Evolutionary conservation across 2,113 vertebrate genomes (phyloP).

Genomic region (Eleginops maclovinus): DNA sequence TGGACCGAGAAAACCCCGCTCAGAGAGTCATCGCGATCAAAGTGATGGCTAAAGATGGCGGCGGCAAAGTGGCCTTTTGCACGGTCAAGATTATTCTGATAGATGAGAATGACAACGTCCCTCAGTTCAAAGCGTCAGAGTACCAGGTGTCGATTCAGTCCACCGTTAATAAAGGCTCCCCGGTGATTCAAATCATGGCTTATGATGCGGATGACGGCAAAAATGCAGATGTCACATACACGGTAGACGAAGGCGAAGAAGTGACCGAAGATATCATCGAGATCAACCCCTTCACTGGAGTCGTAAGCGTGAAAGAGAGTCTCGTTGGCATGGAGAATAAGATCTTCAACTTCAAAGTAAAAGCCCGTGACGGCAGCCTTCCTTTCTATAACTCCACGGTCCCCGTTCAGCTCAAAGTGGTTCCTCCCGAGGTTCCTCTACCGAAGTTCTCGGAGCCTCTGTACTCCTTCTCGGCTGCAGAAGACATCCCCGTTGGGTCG

Average conservation of each 20-base stretch:
- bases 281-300: constrained; percentile 92
- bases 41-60: constrained; percentile 96
- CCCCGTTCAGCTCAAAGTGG: constrained; percentile 91
- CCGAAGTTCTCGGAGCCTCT: constrained; percentile 96
- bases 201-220: constrained; percentile 95
- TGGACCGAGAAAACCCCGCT: constrained; percentile 94
- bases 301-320: constrained; percentile 93
- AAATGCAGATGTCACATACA: constrained; percentile 96
- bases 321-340: constrained; percentile 92
- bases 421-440: constrained; percentile 90
- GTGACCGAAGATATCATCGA: constrained; percentile 90
- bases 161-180: constrained; percentile 91
- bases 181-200: constrained; percentile 93
- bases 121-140: constrained; percentile 91
- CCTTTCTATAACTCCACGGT: constrained; percentile 93
- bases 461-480: constrained; percentile 93
- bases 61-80: constrained; percentile 95
- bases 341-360: constrained; percentile 93
- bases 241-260: constrained; percentile 87
- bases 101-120: constrained; percentile 96
- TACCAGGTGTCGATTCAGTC: constrained; percentile 94
- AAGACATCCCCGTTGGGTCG: constrained; percentile 91
- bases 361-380: constrained; percentile 92
- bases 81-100: constrained; percentile 97
- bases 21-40: constrained; percentile 96